Evolutionary conservation across 2,888 invertebrate species (phyloP), one percentile per base, ranked within the genome.

Genomic region (Phengaris arion): DNA sequence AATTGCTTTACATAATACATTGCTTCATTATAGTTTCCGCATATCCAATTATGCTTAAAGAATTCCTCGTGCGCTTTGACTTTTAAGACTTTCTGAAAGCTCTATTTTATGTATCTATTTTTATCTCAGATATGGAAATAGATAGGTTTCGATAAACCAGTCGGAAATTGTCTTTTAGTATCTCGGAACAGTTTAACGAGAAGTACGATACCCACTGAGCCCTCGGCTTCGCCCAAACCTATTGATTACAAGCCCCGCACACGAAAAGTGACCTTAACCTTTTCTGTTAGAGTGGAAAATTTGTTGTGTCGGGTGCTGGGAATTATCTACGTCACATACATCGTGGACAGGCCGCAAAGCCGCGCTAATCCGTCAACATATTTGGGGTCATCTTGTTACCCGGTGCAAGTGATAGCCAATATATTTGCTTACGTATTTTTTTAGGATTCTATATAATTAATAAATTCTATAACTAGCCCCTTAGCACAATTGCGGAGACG

Each of bases 141-240:
- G 51, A 76, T 68, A 72, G 74, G 76, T 69, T 73, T 76, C 74
- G 68, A 74, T 35, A 45, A 35, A 64, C 35, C 1, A 10, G 15
- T 2, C 64, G 35, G 35, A 35, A 64, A 45, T 64, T 64, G 35
- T 45, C 12, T 64, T 45, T 64, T 64, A 64, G 64, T 35, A 22
- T 22, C 12, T 6, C 64, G 64, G 12, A 64, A 64, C 64, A 64
- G 64, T 64, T 64, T 64, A 45, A 45, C 64, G 64, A 45, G 35
- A 48, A 48, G 48, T 7, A 48, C 48, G 48, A 48, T 48, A 48
- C 8, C 48, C 48, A 12, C 35, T 64, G 64, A 45, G 35, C 64
- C 12, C 64, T 64, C 35, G 35, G 64, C 64, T 64, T 64, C 10
- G 12, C 64, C 35, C 35, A 64, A 64, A 64, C 35, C 64, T 64